These are phyloP conservation scores for Chiridota heheva DNA, from an alignment of 35 echinoderm and acorn worm genomes.

Conservation along the genomic window DNA sequence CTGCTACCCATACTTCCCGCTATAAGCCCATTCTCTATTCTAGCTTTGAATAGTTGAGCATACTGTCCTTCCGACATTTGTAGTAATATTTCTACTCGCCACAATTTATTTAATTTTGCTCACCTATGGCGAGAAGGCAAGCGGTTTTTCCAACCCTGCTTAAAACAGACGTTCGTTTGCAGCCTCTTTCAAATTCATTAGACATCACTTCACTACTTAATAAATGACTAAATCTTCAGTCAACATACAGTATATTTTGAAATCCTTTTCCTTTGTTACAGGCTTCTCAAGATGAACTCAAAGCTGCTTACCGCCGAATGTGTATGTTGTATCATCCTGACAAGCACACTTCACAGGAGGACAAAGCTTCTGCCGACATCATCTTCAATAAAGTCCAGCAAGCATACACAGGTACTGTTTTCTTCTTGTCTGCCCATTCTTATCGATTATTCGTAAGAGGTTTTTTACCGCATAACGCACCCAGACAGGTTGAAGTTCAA, in stretches of 20 bases:
- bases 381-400: conserved; percentile 91
- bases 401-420: conserved; percentile 95
- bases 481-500: too few species aligned
- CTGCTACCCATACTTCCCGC: too few species aligned
- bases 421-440: too few species aligned
- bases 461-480: background rate
- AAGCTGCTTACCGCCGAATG: conserved; percentile 76
- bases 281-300: conserved; percentile 84
- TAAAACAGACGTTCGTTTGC: background rate
- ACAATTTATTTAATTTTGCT: too few species aligned
- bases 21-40: too few species aligned
- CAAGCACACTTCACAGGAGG: conserved; percentile 64
- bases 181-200: too few species aligned
- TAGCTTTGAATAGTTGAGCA: too few species aligned
- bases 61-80: too few species aligned
- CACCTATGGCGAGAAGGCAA: background rate
- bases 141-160: too few species aligned
- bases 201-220: background rate
- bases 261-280: conserved; percentile 26
- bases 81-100: too few species aligned
- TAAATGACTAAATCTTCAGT: background rate
- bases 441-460: too few species aligned
- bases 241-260: background rate
- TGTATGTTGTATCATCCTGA: conserved; percentile 98
- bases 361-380: conserved; percentile 75